phyloP scores from a whole-genome alignment of 1,140 invertebrate species.

The Eufriesea mexicana region DNA sequence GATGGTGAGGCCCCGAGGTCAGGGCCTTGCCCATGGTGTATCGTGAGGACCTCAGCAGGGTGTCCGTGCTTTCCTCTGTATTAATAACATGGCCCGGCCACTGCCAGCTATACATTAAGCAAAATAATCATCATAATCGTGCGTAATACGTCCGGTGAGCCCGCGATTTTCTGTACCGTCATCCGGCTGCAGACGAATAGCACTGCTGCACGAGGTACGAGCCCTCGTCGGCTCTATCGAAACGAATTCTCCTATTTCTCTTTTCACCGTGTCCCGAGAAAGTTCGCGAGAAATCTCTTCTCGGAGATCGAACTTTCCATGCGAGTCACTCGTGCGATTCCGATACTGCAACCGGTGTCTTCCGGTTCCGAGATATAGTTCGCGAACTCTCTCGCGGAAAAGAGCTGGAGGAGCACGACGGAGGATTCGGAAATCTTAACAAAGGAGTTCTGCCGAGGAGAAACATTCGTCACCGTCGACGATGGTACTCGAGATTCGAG shows the following conservation, averaged over 20 bases:
- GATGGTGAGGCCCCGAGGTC: conserved; percentile 64
- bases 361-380: neutral
- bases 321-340: neutral
- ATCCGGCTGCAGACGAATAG: conserved; percentile 35
- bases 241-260: neutral
- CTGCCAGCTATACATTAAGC: conserved; percentile 67
- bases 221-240: neutral
- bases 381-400: neutral
- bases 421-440: neutral
- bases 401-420: neutral
- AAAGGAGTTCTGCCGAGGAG: neutral
- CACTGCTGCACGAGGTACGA: neutral
- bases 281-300: neutral
- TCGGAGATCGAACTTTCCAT: neutral
- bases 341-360: no score
- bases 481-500: neutral
- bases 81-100: conserved; percentile 70
- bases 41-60: conserved; percentile 75
- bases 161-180: conserved; percentile 54
- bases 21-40: conserved; percentile 70
- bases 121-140: conserved; percentile 75
- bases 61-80: conserved; percentile 72
- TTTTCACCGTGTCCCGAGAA: no score
- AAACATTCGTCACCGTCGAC: neutral
- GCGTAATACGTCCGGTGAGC: conserved; percentile 67